Base-by-base conservation (phyloP, 2,113 vertebrate species). In the Panthera tigris region DNA sequence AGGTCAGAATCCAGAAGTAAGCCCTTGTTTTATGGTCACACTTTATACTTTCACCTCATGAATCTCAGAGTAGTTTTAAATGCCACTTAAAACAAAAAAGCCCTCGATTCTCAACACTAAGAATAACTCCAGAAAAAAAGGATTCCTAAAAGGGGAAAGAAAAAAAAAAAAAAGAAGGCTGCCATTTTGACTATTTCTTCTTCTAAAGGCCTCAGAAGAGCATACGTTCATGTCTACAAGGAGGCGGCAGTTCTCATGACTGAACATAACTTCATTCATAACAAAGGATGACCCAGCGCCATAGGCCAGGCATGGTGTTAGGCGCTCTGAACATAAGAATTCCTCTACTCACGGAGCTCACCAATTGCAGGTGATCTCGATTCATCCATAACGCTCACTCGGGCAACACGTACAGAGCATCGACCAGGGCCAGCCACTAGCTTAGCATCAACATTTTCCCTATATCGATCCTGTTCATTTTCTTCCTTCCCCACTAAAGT, bases 1-100 rank as follows among this genome's bases (percentile, higher is more conserved):
- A 89, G 39, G 66, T 93, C 68, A 95, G 63, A 97, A 96, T 91
- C 81, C 57, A 91, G 78, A 97, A 97, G 39, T 63, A 21, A 80
- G 45, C 63, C 66, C 52, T 92, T 57, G 25, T 88, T 92, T 96
- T 81, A 91, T 41, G 27, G 31, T 45, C 45, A 91, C 21, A 89
- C 45, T 76, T 83, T 14, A 92, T 78, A 78, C 29, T 71, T 95
- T 71, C 94, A 94, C 57, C 8, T 84, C 68, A 88, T 61, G 48
- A 94, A 95, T 87, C 82, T 91, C 61, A 13, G 9, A 89, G 25
- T 93, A 83, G 33, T 71, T 92, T 95, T 90, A 83, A 93, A 92
- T 57, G 76, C 29, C 89, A 93, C n/a, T 57, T 94, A 33, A 39
- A 95, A 68, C 19, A 65, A 69, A 84, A 41, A 90, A 39, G 33